Base-by-base conservation (phyloP, 2,797 vertebrate species). In the Alauda arvensis region DNA sequence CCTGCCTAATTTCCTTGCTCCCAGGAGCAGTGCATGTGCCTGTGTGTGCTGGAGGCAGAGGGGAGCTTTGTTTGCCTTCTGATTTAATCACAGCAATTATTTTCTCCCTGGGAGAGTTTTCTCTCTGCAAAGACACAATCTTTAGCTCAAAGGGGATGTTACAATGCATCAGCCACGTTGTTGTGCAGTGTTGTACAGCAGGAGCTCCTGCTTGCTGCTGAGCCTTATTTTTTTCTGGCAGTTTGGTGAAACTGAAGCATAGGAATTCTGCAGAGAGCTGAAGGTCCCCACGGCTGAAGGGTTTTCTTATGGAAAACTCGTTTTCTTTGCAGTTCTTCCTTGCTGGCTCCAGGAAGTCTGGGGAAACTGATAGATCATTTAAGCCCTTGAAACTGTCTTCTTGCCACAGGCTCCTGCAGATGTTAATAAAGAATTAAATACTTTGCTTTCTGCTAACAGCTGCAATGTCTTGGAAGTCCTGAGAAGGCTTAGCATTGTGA, bases 21-120 rank as follows among this genome's bases (percentile, higher is more conserved):
- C 1, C 26, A 7, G 69, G n/a, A 60, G 39, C 17, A 2, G 8
- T 6, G 25, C 1, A 0, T 26, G 34, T 14, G 14, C 37, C 37
- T 37, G 7, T 33, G 1, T 10, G 29, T 34, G 28, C 8, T 37
- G 61, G 26, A 60, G 65, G 57, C 4, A 8, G 76, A 66, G 21
- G 11, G 34, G 31, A 65, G 18, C 60, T 55, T 25, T 40, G 9
- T 46, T 84, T 61, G 49, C 43, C 40, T 55, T 40, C 25, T 46
- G 12, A 18, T 71, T 80, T 74, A 51, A 63, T 59, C 39, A 28
- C 25, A 4, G 16, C 1, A 3, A 20, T 33, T 1, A 29, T 31
- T 59, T 78, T 37, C 23, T 68, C 31, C 18, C 4, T 40, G 12
- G 12, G 11, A 11, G 49, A 55, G 25, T 31, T 88, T 66, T 59